phyloP scores from a whole-genome alignment of 2,797 vertebrate species.

The Mionectes olivaceus region DNA sequence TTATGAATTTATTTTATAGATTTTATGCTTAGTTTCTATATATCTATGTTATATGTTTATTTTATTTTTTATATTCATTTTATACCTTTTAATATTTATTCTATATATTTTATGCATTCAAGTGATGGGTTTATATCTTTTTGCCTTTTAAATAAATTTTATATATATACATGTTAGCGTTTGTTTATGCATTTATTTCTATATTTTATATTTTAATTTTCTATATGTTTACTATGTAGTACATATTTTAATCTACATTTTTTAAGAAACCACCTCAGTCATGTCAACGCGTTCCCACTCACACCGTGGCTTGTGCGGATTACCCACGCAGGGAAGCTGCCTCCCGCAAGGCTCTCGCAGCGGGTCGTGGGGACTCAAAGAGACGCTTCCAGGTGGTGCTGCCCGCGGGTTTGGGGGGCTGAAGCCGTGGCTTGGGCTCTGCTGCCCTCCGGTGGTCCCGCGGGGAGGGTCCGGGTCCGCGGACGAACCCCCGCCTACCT shows the following conservation, averaged over 20 bases:
- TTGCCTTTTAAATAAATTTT: background rate
- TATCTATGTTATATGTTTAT: background rate
- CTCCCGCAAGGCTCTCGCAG: background rate
- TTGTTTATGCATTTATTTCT: background rate
- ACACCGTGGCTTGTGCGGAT: rapidly evolving
- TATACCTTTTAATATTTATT: background rate
- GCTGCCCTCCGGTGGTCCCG: constrained; percentile 59
- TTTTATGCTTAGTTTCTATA: background rate
- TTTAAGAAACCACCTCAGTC: background rate
- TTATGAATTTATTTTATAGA: rapidly evolving
- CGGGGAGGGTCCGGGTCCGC: background rate
- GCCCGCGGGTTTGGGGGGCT: rapidly evolving
- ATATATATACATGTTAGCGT: background rate
- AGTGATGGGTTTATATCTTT: background rate
- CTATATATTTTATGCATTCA: background rate
- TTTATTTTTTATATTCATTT: too few relatives aligned
- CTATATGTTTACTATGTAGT: rapidly evolving
- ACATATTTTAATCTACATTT: background rate
- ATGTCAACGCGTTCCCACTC: rapidly evolving
- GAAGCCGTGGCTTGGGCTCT: constrained; percentile 46
- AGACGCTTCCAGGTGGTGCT: background rate
- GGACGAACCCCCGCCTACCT: too few relatives aligned
- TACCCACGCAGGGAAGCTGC: background rate
- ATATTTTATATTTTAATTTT: background rate
- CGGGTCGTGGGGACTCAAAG: too few relatives aligned